These are phyloP conservation scores for Melieria picta DNA, from an alignment of 2,888 invertebrate species.

Conservation along the genomic window DNA sequence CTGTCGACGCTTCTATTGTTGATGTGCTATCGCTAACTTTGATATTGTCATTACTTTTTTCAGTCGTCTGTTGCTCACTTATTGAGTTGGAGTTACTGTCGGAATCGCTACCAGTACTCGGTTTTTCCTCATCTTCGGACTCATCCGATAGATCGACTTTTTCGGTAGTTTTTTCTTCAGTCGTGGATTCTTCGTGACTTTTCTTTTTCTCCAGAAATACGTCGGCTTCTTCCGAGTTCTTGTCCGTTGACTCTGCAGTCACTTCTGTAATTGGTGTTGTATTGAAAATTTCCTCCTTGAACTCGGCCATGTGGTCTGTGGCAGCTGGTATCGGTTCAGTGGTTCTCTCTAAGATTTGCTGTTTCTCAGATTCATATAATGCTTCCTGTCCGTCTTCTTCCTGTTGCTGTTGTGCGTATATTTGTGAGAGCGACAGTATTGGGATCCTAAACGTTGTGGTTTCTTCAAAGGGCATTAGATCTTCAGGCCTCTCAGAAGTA, in stretches of 20 bases:
- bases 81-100: too few species aligned
- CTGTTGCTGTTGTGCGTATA: conserved; percentile 54
- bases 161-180: conserved; percentile 26
- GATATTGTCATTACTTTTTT: too few species aligned
- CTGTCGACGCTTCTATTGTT: too few species aligned
- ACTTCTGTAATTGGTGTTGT: neutral
- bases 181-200: neutral
- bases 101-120: too few species aligned
- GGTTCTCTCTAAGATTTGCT: neutral
- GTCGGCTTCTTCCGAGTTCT: neutral
- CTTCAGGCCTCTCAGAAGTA: neutral
- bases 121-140: neutral
- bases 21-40: too few species aligned
- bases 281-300: neutral
- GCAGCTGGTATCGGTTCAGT: neutral
- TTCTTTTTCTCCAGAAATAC: neutral
- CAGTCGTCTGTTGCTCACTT: too few species aligned
- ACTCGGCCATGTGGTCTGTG: too few species aligned
- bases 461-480: conserved; percentile 24
- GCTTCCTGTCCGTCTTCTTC: conserved; percentile 47
- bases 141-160: neutral
- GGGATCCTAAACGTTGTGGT: conserved; percentile 47
- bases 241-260: neutral
- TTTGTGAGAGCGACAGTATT: conserved; percentile 50
- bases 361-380: conserved; percentile 41